Conservation (phyloP, 2,797 vertebrate genomes). For the Acrossocheilus wenchowensis region DNA sequence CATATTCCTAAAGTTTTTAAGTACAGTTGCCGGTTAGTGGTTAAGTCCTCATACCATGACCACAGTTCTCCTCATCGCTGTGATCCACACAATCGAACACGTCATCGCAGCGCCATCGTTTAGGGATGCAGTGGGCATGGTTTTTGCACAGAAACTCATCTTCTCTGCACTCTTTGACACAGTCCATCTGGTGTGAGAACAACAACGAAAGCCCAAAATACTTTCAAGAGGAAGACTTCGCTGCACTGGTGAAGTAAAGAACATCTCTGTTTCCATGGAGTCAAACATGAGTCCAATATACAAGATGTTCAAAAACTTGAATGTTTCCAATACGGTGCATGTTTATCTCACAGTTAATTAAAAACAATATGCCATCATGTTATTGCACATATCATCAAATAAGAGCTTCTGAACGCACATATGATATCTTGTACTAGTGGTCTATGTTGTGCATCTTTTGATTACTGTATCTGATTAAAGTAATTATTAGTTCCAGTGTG, state of each 20-base stretch:
- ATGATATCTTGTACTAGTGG: background rate
- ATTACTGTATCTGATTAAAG: background rate
- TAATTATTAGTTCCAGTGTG: background rate
- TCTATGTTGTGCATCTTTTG: background rate
- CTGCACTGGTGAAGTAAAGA: conserved; percentile 39
- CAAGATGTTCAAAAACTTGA: conserved; percentile 15
- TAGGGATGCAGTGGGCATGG: conserved; percentile 93
- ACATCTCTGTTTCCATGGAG: conserved; percentile 56
- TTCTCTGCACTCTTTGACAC: conserved; percentile 93
- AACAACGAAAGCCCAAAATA: conserved; percentile 46
- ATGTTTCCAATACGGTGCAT: conserved; percentile 34
- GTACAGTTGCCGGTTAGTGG: background rate
- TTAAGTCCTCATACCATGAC: conserved; percentile 75
- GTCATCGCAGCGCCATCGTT: conserved; percentile 94
- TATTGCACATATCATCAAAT: background rate
- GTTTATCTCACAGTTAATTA: conserved; percentile 3
- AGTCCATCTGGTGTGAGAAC: conserved; percentile 82
- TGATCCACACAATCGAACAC: conserved; percentile 94
- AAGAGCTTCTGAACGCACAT: background rate
- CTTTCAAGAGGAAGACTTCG: conserved; percentile 44
- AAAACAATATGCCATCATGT: background rate
- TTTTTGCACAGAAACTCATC: conserved; percentile 94
- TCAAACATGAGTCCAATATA: conserved; percentile 17
- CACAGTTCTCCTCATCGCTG: conserved; percentile 93
- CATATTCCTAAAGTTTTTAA: too few relatives aligned